Evolutionary conservation across 2,113 vertebrate genomes (phyloP).

Genomic region (Hiodon tergisus): DNA sequence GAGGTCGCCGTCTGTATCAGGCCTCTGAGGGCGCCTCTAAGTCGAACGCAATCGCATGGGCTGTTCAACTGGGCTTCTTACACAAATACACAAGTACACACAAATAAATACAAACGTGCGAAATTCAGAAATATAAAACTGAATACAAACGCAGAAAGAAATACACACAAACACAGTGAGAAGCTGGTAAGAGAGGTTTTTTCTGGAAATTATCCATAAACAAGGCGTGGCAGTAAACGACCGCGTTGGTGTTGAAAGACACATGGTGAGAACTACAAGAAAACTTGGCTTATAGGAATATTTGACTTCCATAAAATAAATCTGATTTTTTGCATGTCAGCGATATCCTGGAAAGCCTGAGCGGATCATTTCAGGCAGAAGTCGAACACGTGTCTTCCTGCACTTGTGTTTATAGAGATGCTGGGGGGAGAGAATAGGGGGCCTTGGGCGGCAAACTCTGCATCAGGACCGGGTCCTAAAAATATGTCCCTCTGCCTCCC

Average conservation of each 20-base stretch:
- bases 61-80: conserved; percentile 4
- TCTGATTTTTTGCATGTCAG: too few relatives aligned
- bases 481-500: conserved; percentile 60
- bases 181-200: too few relatives aligned
- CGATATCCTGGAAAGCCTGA: too few relatives aligned
- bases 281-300: too few relatives aligned
- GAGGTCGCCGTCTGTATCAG: not conserved
- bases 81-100: not conserved
- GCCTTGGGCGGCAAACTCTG: conserved; percentile 53
- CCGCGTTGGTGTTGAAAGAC: too few relatives aligned
- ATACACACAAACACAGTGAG: not conserved
- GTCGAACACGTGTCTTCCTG: too few relatives aligned
- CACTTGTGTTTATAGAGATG: not conserved
- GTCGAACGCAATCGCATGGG: not conserved
- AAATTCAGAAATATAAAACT: not conserved
- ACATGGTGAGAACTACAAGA: too few relatives aligned
- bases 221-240: too few relatives aligned
- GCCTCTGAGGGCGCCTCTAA: not conserved
- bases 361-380: too few relatives aligned
- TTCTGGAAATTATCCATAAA: too few relatives aligned
- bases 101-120: not conserved
- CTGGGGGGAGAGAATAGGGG: conserved; percentile 29
- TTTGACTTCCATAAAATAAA: too few relatives aligned
- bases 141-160: not conserved
- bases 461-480: conserved; percentile 56